These are phyloP conservation scores for Neocloeon triangulifer DNA, from an alignment of 1,140 invertebrate species.

Conservation along the genomic window DNA sequence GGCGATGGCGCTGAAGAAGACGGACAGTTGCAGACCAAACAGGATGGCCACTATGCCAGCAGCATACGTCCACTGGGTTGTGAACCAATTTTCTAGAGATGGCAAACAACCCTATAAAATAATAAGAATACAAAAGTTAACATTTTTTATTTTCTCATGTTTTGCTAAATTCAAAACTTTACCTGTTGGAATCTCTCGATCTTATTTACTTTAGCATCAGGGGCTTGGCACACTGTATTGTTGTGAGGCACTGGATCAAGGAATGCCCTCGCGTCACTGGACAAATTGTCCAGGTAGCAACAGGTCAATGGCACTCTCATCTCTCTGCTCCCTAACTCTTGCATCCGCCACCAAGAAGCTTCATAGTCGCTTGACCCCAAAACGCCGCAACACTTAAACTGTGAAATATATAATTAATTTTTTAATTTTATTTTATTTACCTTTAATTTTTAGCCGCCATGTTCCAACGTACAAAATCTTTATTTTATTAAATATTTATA, in stretches of 20 bases:
- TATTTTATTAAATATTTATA: too few relatives aligned
- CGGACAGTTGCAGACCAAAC: constrained; percentile 40
- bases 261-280: constrained; percentile 25
- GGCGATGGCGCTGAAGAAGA: constrained; percentile 42
- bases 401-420: constrained; percentile 13
- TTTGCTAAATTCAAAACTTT: constrained; percentile 10
- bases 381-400: constrained; percentile 69
- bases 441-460: too few relatives aligned
- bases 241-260: constrained; percentile 54
- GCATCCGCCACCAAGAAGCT: constrained; percentile 55
- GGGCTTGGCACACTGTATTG: constrained; percentile 40
- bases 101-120: constrained; percentile 38
- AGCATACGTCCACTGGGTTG: constrained; percentile 47
- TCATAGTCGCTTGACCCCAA: constrained; percentile 55
- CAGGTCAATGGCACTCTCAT: constrained; percentile 55
- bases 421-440: constrained; percentile 2
- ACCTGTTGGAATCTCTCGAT: constrained; percentile 34
- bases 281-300: constrained; percentile 39
- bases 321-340: constrained; percentile 40
- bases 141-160: constrained; percentile 2
- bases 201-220: constrained; percentile 30
- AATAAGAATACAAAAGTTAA: constrained; percentile 7
- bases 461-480: too few relatives aligned
- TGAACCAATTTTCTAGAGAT: constrained; percentile 50
- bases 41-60: constrained; percentile 35